Base-by-base conservation (phyloP, 2,113 vertebrate species). In the Thunnus maccoyii region DNA sequence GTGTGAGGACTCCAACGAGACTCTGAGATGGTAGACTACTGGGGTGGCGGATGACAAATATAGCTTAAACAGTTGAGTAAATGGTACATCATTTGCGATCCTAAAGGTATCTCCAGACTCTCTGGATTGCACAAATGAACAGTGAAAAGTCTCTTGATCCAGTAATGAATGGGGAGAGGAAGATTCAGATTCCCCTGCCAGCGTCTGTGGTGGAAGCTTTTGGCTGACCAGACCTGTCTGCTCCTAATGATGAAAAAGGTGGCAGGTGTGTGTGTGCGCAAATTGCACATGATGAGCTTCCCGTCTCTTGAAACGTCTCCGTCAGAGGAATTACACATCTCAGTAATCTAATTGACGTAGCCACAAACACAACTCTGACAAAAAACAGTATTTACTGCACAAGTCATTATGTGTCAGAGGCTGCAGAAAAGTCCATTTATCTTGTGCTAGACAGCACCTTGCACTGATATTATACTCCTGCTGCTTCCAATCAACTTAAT, bases 281-380 rank as follows among this genome's bases (percentile, higher is more conserved):
- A 92, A 94, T 91, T 92, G 90, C 77, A 78, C 80, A 91, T 92
- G 85, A 95, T 94, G 82, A 87, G 88, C 70, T 78, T 89, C 82
- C 77, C 15, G 4, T 85, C 79, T 87, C 67, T 76, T 62, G 69
- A 86, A 91, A 91, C 20, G 22, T 85, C 84, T 88, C 79, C 18
- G 80, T 88, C 78, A 67, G 88, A 86, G 83, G 78, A 84, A 91
- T 92, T 87, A 92, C 72, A 67, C 70, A 85, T 81, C 57, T 64
- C 41, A 17, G 61, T 84, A 92, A 92, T 91, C 81, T 86, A 93
- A 95, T 92, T 76, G 81, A 63, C 70, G 71, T 60, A 78, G 76
- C 86, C 83, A 71, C 74, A 60, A 91, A 93, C 70, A 80, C 86
- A 87, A 87, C 60, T 76, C 87, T 83, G 83, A 90, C 87, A 82